Percentiles rank a stretch among this genome's conserved stretches.
Evolutionary conservation across 2,888 invertebrate genomes (phyloP).

Genomic region (Platycheirus rosarum): DNA sequence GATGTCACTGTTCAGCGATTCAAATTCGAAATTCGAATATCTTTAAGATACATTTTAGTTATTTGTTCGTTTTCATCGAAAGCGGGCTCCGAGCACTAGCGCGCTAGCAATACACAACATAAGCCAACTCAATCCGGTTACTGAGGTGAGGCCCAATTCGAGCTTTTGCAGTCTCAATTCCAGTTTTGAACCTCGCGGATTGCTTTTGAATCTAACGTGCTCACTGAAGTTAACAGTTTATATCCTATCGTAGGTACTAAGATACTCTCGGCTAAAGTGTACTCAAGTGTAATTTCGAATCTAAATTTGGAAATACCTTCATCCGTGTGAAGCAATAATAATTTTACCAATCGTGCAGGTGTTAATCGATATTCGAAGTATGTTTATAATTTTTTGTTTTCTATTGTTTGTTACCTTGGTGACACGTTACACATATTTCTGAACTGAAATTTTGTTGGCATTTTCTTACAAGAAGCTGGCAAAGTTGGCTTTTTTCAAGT

Average conservation of each 20-base stretch:
- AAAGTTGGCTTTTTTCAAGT: constrained; percentile 56
- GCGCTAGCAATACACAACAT: constrained; percentile 10
- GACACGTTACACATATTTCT: constrained; percentile 42
- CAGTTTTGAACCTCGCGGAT: constrained; percentile 65
- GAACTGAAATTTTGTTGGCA: constrained; percentile 39
- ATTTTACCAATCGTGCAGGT: constrained; percentile 43
- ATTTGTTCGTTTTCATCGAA: constrained; percentile 25
- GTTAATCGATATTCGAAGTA: constrained; percentile 72
- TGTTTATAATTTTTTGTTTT: constrained; percentile 36
- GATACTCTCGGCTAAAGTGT: constrained; percentile 31
- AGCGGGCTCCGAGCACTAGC: constrained; percentile 4
- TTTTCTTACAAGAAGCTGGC: constrained; percentile 38
- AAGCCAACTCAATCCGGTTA: constrained; percentile 65
- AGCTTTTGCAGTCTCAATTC: constrained; percentile 73
- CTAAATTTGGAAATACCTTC: constrained; percentile 41
- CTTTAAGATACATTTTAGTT: constrained; percentile 46
- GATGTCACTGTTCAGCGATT: constrained; percentile 68
- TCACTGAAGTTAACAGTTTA: constrained; percentile 33
- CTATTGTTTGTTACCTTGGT: constrained; percentile 62
- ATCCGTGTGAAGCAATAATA: constrained; percentile 28
- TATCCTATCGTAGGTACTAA: constrained; percentile 25
- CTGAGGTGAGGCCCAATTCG: constrained; percentile 55
- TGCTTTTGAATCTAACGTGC: constrained; percentile 23
- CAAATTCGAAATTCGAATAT: constrained; percentile 66
- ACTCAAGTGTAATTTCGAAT: constrained; percentile 31